These are phyloP conservation scores for Agonopterix heracliana DNA, from an alignment of 2,888 invertebrate species.

Conservation along the genomic window DNA sequence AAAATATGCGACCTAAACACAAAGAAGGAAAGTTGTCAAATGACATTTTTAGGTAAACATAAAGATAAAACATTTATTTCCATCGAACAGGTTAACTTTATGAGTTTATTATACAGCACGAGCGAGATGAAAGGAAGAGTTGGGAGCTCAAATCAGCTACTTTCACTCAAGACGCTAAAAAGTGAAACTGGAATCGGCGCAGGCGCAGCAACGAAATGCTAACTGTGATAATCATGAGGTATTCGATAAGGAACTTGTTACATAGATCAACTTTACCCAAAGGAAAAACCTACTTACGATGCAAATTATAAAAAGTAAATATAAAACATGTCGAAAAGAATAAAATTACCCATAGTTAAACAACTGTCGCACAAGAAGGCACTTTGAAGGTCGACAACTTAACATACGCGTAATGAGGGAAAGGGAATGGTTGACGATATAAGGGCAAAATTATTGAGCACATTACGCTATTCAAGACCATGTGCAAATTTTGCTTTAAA, in stretches of 20 bases:
- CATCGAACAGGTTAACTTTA: conserved; percentile 25
- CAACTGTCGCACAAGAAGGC: conserved; percentile 21
- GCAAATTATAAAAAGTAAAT: too few species aligned
- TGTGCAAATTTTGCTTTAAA: too few species aligned
- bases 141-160: conserved; percentile 54
- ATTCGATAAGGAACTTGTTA: conserved; percentile 7
- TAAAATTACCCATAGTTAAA: conserved; percentile 11
- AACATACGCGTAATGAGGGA: conserved; percentile 25
- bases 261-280: too few species aligned
- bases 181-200: conserved; percentile 66
- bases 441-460: conserved; percentile 30
- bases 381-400: conserved; percentile 37
- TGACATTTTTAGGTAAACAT: conserved; percentile 3
- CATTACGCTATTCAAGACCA: conserved; percentile 21
- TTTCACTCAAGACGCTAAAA: conserved; percentile 70
- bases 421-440: conserved; percentile 25
- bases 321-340: too few species aligned
- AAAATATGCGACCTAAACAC: too few species aligned
- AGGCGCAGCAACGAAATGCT: conserved; percentile 40
- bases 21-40: neutral
- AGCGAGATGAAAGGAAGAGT: conserved; percentile 61
- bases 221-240: conserved; percentile 44
- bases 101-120: conserved; percentile 28
- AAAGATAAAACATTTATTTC: conserved; percentile 7
- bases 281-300: too few species aligned